A percentile compares a stretch with the other conserved stretches of the same genome.
phyloP scores from a whole-genome alignment of 2,113 vertebrate genomes.

The Choloepus hoffmanni region DNA sequence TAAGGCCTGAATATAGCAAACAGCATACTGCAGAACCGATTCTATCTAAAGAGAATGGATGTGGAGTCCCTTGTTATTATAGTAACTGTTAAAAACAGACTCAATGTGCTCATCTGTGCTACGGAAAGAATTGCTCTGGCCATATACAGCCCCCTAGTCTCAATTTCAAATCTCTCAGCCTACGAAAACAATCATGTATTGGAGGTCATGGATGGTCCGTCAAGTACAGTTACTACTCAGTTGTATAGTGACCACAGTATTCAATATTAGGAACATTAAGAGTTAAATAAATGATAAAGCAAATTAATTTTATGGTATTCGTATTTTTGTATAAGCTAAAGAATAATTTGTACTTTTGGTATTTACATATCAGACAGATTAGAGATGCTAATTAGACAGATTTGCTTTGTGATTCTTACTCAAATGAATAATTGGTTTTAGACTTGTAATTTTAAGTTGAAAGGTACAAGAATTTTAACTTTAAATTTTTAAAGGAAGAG shows the following conservation, averaged over 20 bases:
- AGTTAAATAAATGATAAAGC: background rate
- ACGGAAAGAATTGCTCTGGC: background rate
- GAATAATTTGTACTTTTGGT: background rate
- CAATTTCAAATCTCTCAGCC: background rate
- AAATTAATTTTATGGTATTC: background rate
- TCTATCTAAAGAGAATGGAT: background rate
- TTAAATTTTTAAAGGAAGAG: constrained; percentile 32
- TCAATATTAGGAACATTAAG: background rate
- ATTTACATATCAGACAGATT: constrained; percentile 15
- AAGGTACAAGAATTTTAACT: constrained; percentile 44
- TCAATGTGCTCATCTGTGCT: background rate
- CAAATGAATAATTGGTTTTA: background rate
- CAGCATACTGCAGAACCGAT: background rate
- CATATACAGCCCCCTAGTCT: background rate
- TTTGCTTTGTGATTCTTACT: constrained; percentile 34
- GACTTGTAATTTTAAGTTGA: constrained; percentile 4
- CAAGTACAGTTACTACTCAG: background rate
- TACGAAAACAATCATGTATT: background rate
- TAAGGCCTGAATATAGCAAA: background rate
- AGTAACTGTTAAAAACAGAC: background rate
- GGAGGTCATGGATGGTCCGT: background rate
- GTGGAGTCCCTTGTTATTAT: too few species aligned
- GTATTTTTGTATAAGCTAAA: background rate
- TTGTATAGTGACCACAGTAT: background rate
- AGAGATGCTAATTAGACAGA: background rate